Base-by-base conservation (phyloP, 2,113 vertebrate genomes). In the Macquaria australasica region DNA sequence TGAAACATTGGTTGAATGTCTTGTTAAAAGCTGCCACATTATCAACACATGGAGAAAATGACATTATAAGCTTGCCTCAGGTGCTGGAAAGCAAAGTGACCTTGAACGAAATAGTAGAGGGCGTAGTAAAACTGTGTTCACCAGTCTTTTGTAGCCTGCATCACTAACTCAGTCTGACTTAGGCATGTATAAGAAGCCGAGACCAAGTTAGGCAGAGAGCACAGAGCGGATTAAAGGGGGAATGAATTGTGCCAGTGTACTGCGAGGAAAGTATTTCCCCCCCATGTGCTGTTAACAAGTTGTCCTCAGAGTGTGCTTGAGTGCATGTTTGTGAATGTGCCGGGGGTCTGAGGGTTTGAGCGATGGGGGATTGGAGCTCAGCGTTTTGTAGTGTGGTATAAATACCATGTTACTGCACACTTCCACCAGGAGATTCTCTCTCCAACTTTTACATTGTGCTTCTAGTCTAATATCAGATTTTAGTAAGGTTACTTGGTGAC, bases 181-280 rank as follows among this genome's bases (percentile, higher is more conserved):
- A 91, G 85, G 85, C 83, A 81, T 79, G 76, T 64, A 83, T 78
- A 86, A 92, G 79, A 89, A 84, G 85, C 76, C 62, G 56, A 67
- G 79, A 77, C 88, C 88, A 91, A 92, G 93, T 88, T 88, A 93
- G 87, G 91, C 88, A 88, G 91, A 89, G 83, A 91, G 87, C 90
- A 85, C 88, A 92, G 94, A 95, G 88, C 79, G 88, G 95, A 96
- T 96, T 95, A 96, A 82, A 91, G 73, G 21, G 83, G 85, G 87
- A 92, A 95, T 95, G 95, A 95, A 96, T 94, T 89, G 92, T 88
- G 89, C 89, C 92, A 94, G 94, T 96, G 94, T 95, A 92, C 86
- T 93, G 77, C 23, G 28, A 72, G 84, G 41, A 82, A 94, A 92
- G 90, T 89, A 92, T 92, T 91, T 91, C 77, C 80, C 83, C 74